Conservation (phyloP, 1,140 invertebrate genomes). For the Mactra quadrangularis region DNA sequence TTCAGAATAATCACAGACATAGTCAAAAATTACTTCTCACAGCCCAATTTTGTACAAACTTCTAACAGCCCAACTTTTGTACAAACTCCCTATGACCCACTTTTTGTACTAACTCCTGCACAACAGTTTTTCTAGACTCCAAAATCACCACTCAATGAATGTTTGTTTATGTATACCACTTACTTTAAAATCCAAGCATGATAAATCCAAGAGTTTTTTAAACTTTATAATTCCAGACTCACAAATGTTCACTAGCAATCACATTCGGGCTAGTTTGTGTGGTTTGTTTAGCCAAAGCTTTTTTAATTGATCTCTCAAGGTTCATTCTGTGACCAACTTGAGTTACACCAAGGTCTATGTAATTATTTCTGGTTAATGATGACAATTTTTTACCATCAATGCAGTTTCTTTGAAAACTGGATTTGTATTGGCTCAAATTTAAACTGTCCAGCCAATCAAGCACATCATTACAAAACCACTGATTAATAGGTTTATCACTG, state of each 20-base stretch:
- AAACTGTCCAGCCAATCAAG: constrained; percentile 81
- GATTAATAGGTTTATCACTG: constrained; percentile 72
- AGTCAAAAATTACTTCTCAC: too few relatives aligned
- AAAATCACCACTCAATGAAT: too few relatives aligned
- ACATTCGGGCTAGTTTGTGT: constrained; percentile 16
- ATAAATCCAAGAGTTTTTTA: too few relatives aligned
- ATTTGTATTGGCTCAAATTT: constrained; percentile 79
- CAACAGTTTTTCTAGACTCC: too few relatives aligned
- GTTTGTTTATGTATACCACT: too few relatives aligned
- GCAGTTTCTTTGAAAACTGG: constrained; percentile 77
- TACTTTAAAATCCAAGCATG: too few relatives aligned
- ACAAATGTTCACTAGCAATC: constrained; percentile 50
- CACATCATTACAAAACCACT: constrained; percentile 81
- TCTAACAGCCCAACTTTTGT: too few relatives aligned
- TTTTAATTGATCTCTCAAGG: constrained; percentile 81
- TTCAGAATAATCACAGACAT: too few relatives aligned
- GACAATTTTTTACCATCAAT: constrained; percentile 80
- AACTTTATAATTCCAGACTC: too few relatives aligned
- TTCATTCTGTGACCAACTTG: constrained; percentile 82
- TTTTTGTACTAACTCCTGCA: too few relatives aligned
- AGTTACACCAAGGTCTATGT: constrained; percentile 80
- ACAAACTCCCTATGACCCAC: too few relatives aligned
- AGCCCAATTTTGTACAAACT: too few relatives aligned
- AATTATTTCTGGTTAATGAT: constrained; percentile 78
- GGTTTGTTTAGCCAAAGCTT: constrained; percentile 65